phyloP scores from a whole-genome alignment of 2,797 vertebrate species.

The Lutjanus argentimaculatus region DNA sequence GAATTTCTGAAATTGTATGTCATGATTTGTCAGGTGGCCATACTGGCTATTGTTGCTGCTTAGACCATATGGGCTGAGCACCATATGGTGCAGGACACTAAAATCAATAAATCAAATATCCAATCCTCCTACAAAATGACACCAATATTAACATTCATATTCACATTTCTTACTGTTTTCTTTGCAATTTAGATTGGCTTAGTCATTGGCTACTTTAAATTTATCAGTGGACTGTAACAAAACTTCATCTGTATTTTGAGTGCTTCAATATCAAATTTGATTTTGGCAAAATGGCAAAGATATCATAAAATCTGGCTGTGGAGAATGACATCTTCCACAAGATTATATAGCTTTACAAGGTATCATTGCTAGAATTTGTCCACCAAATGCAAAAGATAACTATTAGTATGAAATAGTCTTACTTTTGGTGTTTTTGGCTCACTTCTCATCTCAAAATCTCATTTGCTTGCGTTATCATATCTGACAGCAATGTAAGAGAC shows the following conservation, averaged over 20 bases:
- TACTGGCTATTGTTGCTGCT: no score
- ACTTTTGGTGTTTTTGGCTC: not conserved
- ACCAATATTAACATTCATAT: not conserved
- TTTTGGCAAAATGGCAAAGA: not conserved
- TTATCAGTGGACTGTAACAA: not conserved
- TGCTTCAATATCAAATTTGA: not conserved
- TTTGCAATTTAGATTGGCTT: not conserved
- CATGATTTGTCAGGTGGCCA: no score
- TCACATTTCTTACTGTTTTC: not conserved
- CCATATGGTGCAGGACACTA: no score
- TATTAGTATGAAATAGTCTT: not conserved
- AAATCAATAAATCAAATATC: no score
- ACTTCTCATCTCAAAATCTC: not conserved
- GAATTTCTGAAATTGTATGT: no score
- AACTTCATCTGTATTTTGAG: not conserved
- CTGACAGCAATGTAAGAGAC: not conserved
- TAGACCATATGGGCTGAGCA: no score
- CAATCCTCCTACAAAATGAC: not conserved
- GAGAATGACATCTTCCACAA: not conserved
- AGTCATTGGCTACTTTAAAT: not conserved
- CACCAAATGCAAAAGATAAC: not conserved
- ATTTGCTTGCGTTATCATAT: not conserved
- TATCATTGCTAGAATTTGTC: not conserved
- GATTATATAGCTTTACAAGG: not conserved
- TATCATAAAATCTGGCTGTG: not conserved